These are phyloP conservation scores for Bombyx mandarina DNA, from an alignment of 1,140 invertebrate species.

Conservation along the genomic window DNA sequence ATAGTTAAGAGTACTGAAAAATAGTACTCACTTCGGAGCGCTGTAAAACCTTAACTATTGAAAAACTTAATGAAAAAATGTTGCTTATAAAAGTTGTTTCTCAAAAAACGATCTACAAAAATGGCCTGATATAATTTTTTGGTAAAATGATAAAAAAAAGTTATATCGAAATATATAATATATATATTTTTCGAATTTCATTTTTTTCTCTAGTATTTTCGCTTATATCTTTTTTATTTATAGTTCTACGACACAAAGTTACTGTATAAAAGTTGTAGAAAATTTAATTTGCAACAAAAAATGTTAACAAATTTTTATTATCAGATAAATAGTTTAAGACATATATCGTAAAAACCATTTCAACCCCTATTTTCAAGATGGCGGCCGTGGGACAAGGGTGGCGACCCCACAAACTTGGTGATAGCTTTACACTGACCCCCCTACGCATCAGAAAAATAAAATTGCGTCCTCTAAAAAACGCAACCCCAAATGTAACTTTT, in stretches of 20 bases:
- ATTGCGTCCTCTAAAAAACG: slow-evolving; percentile 12
- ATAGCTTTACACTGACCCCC: slow-evolving; percentile 1
- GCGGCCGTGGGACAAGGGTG: too few species aligned
- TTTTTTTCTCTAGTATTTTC: slow-evolving; percentile 1
- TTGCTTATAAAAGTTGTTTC: background rate
- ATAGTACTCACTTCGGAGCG: background rate
- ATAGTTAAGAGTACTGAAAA: slow-evolving; percentile 3
- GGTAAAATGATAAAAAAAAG: slow-evolving; percentile 7
- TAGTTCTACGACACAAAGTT: slow-evolving; percentile 1
- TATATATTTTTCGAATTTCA: too few species aligned
- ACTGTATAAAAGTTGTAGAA: background rate
- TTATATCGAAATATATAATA: slow-evolving; percentile 3
- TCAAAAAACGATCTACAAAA: slow-evolving; percentile 5
- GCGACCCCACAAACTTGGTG: slow-evolving; percentile 7
- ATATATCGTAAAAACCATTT: slow-evolving; percentile 3
- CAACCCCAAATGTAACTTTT: slow-evolving; percentile 13
- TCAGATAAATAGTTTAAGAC: background rate
- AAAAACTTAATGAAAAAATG: background rate
- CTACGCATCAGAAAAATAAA: slow-evolving; percentile 10
- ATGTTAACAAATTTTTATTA: slow-evolving; percentile 1
- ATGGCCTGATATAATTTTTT: slow-evolving; percentile 5
- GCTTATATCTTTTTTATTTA: slow-evolving; percentile 7
- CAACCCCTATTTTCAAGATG: slow-evolving; percentile 8
- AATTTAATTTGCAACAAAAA: background rate
- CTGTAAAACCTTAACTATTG: slow-evolving; percentile 4